phyloP scores from a whole-genome alignment of 2,113 vertebrate species.

The Panthera uncia region DNA sequence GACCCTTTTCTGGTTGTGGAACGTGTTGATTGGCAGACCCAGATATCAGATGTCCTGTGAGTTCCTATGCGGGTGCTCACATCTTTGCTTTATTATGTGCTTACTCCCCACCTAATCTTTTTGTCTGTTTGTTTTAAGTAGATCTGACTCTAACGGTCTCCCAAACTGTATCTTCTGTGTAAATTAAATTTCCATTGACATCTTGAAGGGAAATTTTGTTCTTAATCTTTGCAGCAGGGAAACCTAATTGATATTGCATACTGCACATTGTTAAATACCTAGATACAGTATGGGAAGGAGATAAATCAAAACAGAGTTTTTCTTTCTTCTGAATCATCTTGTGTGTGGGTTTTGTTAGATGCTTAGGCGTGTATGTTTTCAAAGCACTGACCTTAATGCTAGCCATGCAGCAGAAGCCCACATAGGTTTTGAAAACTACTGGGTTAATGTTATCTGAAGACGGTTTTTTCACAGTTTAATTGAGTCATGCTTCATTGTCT shows the following conservation, averaged over 20 bases:
- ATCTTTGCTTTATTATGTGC: neutral
- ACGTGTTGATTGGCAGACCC: neutral
- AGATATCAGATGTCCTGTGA: neutral
- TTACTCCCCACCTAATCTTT: neutral
- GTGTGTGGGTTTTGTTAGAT: constrained; percentile 64
- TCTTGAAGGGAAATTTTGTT: neutral
- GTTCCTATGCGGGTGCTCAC: neutral
- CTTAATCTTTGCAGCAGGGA: neutral
- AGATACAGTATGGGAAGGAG: neutral
- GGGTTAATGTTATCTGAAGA: constrained; percentile 82
- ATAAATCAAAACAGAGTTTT: constrained; percentile 46
- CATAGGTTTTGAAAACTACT: constrained; percentile 79
- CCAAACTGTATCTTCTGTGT: neutral
- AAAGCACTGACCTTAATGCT: constrained; percentile 78
- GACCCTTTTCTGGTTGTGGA: neutral
- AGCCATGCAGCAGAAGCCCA: constrained; percentile 68
- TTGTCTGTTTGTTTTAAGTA: neutral
- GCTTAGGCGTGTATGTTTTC: constrained; percentile 67
- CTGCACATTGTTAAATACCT: neutral
- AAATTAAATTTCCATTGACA: constrained; percentile 8
- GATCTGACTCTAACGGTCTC: neutral
- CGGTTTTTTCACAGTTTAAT: constrained; percentile 79
- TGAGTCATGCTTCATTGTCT: constrained; percentile 84
- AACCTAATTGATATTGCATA: neutral
- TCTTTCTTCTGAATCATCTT: constrained; percentile 56